Percentiles rank a stretch among this genome's conserved stretches.
These are phyloP conservation scores for Diplazon laetatorius DNA, from an alignment of 2,888 invertebrate genomes.

Conservation along the genomic window DNA sequence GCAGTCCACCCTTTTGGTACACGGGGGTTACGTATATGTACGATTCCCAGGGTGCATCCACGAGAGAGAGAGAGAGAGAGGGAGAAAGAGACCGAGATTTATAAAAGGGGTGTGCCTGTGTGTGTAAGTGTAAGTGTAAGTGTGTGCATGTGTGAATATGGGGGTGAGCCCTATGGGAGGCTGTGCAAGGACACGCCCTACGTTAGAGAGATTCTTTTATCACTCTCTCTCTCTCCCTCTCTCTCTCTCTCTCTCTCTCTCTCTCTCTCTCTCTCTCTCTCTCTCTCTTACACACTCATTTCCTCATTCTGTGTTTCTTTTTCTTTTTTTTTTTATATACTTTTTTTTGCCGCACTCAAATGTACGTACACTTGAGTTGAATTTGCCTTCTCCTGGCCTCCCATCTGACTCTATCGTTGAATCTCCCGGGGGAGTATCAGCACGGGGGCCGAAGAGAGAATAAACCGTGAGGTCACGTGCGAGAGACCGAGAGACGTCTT, in stretches of 20 bases:
- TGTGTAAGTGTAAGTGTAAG: too few relatives aligned
- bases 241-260: conserved; percentile 17
- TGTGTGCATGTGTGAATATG: conserved; percentile 24
- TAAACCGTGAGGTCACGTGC: conserved; percentile 71
- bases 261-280: too few relatives aligned
- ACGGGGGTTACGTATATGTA: conserved; percentile 1
- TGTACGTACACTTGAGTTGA: conserved; percentile 27
- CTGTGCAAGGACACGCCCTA: conserved; percentile 41
- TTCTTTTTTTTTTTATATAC: too few relatives aligned
- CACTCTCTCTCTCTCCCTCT: conserved; percentile 40
- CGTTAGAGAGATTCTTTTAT: conserved; percentile 44
- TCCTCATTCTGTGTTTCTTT: too few relatives aligned
- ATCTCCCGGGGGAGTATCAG: conserved; percentile 24
- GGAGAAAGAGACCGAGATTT: conserved; percentile 36
- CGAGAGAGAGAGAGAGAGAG: too few relatives aligned
- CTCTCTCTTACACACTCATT: too few relatives aligned
- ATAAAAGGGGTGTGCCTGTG: conserved; percentile 16
- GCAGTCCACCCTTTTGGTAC: conserved; percentile 25
- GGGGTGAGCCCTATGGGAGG: conserved; percentile 31
- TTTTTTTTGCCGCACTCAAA: conserved; percentile 27
- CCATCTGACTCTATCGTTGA: conserved; percentile 14
- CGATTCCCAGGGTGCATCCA: conserved; percentile 25
- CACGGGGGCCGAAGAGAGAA: conserved; percentile 58
- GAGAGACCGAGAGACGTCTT: conserved; percentile 66
- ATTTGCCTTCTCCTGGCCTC: conserved; percentile 11